phyloP scores from a whole-genome alignment of 2,797 vertebrate species.

The Petrocephalus sullivani region DNA sequence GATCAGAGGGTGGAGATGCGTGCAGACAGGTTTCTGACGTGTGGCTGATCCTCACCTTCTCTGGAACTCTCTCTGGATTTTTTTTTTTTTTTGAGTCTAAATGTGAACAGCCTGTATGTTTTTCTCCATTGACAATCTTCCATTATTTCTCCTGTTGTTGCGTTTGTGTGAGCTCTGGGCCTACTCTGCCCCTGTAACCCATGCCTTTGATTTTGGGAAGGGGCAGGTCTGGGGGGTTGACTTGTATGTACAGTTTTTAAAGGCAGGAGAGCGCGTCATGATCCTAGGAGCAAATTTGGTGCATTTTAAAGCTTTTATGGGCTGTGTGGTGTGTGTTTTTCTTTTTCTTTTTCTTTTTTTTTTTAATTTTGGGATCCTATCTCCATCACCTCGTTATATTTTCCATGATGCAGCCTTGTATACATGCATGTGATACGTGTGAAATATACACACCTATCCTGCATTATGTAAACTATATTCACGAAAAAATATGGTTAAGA shows the following conservation, averaged over 20 bases:
- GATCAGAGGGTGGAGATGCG: neutral
- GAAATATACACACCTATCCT: neutral
- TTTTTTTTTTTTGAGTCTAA: constrained; percentile 49
- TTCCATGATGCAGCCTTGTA: neutral
- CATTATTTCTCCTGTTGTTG: constrained; percentile 43
- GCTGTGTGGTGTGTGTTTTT: neutral
- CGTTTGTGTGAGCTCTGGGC: constrained; percentile 30
- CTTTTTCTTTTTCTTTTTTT: neutral
- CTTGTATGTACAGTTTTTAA: constrained; percentile 4
- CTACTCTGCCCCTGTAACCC: neutral
- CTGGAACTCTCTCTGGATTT: constrained; percentile 19
- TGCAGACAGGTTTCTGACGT: neutral
- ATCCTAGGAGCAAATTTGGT: neutral
- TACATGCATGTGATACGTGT: neutral
- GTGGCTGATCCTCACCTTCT: neutral
- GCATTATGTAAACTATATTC: neutral
- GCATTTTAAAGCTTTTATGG: constrained; percentile 13
- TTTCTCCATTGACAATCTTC: constrained; percentile 81
- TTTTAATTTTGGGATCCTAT: neutral
- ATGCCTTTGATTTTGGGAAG: neutral
- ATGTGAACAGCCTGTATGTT: constrained; percentile 55
- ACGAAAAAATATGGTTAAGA: neutral
- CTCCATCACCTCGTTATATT: neutral
- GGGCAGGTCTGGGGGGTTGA: neutral
- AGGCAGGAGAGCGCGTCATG: neutral